Conservation (phyloP, 2,113 vertebrate genomes). For the Galeopterus variegatus region DNA sequence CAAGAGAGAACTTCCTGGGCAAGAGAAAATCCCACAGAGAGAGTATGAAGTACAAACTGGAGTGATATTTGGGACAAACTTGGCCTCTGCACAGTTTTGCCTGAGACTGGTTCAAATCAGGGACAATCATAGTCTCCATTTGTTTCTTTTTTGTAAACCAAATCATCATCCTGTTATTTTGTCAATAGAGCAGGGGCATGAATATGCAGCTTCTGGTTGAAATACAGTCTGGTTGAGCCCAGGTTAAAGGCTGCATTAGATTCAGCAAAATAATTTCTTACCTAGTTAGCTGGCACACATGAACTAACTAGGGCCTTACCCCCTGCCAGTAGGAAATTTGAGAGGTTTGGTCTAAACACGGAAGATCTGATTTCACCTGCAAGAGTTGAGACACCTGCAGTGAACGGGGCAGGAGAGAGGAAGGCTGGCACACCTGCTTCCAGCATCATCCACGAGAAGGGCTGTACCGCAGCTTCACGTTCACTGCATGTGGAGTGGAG, state of each 20-base stretch:
- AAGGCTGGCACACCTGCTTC: slow-evolving; percentile 38
- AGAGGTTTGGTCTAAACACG: slow-evolving; percentile 61
- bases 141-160: slow-evolving; percentile 54
- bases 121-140: slow-evolving; percentile 40
- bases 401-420: background rate
- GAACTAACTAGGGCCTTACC: slow-evolving; percentile 68
- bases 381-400: slow-evolving; percentile 65
- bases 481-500: slow-evolving; percentile 58
- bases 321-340: slow-evolving; percentile 64
- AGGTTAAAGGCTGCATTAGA: slow-evolving; percentile 14
- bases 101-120: slow-evolving; percentile 2
- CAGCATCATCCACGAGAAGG: slow-evolving; percentile 44
- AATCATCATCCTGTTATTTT: slow-evolving; percentile 48
- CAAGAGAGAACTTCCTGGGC: background rate
- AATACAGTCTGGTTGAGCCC: slow-evolving; percentile 16
- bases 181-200: slow-evolving; percentile 22
- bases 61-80: background rate
- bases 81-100: background rate
- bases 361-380: slow-evolving; percentile 74
- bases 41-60: background rate
- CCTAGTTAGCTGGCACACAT: slow-evolving; percentile 66
- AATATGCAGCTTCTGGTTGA: slow-evolving; percentile 47
- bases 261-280: slow-evolving; percentile 72
- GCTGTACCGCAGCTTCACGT: too few species aligned
- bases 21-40: background rate